Conservation (phyloP, 2,797 vertebrate genomes). For the Lagodon rhomboides region DNA sequence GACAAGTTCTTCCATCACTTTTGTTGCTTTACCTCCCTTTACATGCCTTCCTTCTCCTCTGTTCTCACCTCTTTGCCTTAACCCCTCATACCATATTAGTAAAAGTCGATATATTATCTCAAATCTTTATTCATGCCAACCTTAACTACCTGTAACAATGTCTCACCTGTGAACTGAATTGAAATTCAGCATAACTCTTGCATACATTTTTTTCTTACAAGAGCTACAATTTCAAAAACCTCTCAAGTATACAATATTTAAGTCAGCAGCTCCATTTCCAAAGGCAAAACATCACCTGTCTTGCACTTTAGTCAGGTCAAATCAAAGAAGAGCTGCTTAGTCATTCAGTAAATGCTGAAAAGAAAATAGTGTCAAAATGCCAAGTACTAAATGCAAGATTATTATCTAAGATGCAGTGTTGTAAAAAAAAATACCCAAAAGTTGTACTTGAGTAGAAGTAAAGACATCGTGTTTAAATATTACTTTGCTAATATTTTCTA, state of each 20-base stretch:
- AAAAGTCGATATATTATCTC: not conserved
- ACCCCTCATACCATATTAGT: not conserved
- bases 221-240: not conserved
- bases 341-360: not conserved
- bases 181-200: not conserved
- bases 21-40: slow-evolving; percentile 20
- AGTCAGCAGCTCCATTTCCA: not conserved
- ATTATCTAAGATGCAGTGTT: not conserved
- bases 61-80: not conserved
- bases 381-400: not conserved
- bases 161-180: slow-evolving; percentile 1
- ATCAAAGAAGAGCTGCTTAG: not conserved
- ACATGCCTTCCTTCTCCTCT: not conserved
- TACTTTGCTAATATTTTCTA: too few relatives aligned
- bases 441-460: too few relatives aligned
- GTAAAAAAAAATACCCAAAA: too few relatives aligned
- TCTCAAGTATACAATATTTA: not conserved
- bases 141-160: not conserved
- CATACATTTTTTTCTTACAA: not conserved
- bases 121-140: not conserved
- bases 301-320: not conserved
- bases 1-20: slow-evolving; percentile 21
- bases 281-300: not conserved
- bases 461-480: too few relatives aligned
- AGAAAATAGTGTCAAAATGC: not conserved